Base-by-base conservation (phyloP, 2,113 vertebrate species). In the Calyptommatus sinebrachiatus region DNA sequence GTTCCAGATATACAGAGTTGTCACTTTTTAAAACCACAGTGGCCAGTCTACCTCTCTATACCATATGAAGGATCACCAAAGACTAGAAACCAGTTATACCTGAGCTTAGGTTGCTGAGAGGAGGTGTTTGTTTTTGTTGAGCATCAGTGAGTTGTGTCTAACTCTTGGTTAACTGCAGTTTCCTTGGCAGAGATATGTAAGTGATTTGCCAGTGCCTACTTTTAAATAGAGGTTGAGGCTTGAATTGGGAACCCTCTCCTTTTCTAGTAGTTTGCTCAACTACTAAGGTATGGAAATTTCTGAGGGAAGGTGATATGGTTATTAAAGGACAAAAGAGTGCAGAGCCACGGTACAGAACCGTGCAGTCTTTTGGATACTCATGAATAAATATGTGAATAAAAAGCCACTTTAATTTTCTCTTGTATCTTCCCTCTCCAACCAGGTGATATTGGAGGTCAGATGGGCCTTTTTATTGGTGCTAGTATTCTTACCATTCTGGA, bases 361-460 rank as follows among this genome's bases (percentile, higher is more conserved):
- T 3, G 9, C 31, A 48, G 7, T 48, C 10, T 28, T 46, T 20
- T 22, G 12, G 29, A 29, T 5, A 48, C 7, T 8, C n/a, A 50
- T 66, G 29, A 66, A 66, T 66, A 66, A 57, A 57, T 18, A 31
- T 69, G 8, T 24, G 26, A 70, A 48, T 62, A 68, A 62, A 75
- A 69, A 31, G 12, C 24, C 35, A 6, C 21, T 69, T 81, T 22
- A 8, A 22, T 48, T 62, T 28, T 20, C 28, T 65, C 16, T 8
- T 57, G 18, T 1, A 10, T 8, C n/a, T 63, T 71, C 48, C 35
- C 70, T 89, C 81, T 85, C 11, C 88, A 57, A 18, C 16, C 53
- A 99, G 98, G 98, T 92, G 98, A 99, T 85, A 99, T 99, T 73
- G 98, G 98, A 6, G 98, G 98, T 82, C 98, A 99, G 94, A 99